Evolutionary conservation across 2,888 invertebrate genomes (phyloP).

Genomic region (Cheilosia vernalis): DNA sequence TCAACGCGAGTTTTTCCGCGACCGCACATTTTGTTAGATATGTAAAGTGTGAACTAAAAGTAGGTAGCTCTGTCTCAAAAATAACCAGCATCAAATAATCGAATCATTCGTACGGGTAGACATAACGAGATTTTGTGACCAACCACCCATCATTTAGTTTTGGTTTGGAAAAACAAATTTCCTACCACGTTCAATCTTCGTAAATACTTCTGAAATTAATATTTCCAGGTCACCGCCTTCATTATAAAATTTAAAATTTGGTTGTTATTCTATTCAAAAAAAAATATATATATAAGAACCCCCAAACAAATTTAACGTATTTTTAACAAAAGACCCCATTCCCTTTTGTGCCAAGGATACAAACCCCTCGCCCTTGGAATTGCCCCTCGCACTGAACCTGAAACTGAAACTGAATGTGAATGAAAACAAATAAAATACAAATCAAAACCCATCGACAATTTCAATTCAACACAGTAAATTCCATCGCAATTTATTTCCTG

Average conservation of each 20-base stretch:
- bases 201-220: not conserved
- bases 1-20: no score
- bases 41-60: no score
- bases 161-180: no score
- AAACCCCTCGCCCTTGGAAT: conserved; percentile 25
- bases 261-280: not conserved
- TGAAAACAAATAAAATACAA: conserved; percentile 18
- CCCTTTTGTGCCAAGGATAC: not conserved
- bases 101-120: no score
- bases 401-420: conserved; percentile 8
- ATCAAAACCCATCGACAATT: conserved; percentile 46
- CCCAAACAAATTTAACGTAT: conserved; percentile 1
- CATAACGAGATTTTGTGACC: no score
- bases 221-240: conserved; percentile 18
- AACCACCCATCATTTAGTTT: no score
- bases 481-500: conserved; percentile 35
- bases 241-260: conserved; percentile 4
- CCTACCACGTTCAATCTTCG: not conserved
- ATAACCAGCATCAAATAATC: no score
- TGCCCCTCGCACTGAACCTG: conserved; percentile 29
- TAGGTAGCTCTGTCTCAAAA: no score
- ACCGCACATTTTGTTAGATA: no score
- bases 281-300: not conserved
- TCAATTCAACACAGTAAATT: conserved; percentile 14
- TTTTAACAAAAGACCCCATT: conserved; percentile 21